A percentile compares a stretch with the other conserved stretches of the same genome.
These are phyloP conservation scores for Eulimnadia texana DNA, from an alignment of 1,140 invertebrate genomes.

Conservation along the genomic window DNA sequence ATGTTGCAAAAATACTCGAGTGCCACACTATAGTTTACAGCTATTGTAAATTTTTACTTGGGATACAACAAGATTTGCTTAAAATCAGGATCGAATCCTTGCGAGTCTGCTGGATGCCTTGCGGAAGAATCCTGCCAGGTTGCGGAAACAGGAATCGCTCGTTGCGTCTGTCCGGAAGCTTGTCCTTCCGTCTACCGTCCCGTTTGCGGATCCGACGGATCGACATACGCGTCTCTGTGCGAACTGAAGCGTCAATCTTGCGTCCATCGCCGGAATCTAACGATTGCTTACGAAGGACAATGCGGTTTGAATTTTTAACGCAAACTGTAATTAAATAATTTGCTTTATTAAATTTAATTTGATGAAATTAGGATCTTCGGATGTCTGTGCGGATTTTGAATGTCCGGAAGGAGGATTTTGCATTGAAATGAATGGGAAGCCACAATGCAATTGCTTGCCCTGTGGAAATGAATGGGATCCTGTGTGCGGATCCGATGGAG, in stretches of 20 bases:
- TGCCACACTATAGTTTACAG: background rate
- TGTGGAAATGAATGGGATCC: constrained; percentile 69
- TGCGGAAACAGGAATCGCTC: constrained; percentile 62
- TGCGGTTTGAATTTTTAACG: constrained; percentile 40
- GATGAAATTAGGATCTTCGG: constrained; percentile 10
- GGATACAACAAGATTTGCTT: background rate
- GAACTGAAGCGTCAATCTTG: constrained; percentile 64
- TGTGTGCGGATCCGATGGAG: constrained; percentile 67
- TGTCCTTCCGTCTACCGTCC: constrained; percentile 65
- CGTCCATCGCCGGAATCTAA: constrained; percentile 46
- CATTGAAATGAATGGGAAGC: constrained; percentile 38
- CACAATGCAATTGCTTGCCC: constrained; percentile 65
- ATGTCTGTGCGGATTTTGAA: background rate
- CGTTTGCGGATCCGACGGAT: constrained; percentile 50
- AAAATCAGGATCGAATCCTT: constrained; percentile 60
- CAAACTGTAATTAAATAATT: background rate
- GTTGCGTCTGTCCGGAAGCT: constrained; percentile 57
- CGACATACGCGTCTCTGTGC: constrained; percentile 64
- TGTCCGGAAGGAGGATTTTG: constrained; percentile 18
- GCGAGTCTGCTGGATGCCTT: constrained; percentile 53
- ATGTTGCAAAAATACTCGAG: no score
- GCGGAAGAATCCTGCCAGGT: constrained; percentile 67
- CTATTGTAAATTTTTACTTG: background rate
- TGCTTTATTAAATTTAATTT: background rate
- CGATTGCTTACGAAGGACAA: constrained; percentile 55